These are phyloP conservation scores for Euura saliciscinereae DNA, from an alignment of 1,140 invertebrate species.

Conservation along the genomic window DNA sequence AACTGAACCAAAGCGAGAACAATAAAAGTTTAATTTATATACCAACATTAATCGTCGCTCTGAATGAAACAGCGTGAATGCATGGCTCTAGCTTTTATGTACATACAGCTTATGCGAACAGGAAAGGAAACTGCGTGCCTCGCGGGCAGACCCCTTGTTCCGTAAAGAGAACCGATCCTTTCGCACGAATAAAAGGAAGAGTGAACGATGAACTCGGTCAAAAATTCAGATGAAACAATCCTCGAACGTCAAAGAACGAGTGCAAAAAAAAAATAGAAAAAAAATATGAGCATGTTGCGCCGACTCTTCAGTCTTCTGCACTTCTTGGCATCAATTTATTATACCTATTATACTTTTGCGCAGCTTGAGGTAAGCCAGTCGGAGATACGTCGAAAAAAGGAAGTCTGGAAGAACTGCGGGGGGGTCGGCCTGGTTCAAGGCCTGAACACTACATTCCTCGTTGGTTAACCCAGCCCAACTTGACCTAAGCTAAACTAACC, in stretches of 20 bases:
- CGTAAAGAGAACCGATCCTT: not conserved
- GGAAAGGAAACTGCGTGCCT: not conserved
- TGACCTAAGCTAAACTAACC: slow-evolving; percentile 4
- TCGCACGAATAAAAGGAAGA: not conserved
- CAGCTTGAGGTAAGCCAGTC: not conserved
- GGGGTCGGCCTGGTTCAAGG: not conserved
- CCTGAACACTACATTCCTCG: slow-evolving; percentile 1
- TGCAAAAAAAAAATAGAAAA: no score
- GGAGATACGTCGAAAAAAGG: not conserved
- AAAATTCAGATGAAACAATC: no score
- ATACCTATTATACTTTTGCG: not conserved
- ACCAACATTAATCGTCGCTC: not conserved
- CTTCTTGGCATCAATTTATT: no score
- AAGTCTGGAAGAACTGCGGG: not conserved
- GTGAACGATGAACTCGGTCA: no score
- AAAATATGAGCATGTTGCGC: no score
- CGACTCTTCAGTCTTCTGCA: no score
- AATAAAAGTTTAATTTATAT: slow-evolving; percentile 8
- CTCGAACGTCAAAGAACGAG: no score
- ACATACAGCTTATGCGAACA: not conserved
- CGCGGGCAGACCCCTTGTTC: not conserved
- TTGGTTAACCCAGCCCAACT: slow-evolving; percentile 2
- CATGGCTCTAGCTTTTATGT: not conserved
- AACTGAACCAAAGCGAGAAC: not conserved
- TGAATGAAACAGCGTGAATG: not conserved